Evolutionary conservation across 2,113 vertebrate species (phyloP).

Genomic region (Myotis brandtii): DNA sequence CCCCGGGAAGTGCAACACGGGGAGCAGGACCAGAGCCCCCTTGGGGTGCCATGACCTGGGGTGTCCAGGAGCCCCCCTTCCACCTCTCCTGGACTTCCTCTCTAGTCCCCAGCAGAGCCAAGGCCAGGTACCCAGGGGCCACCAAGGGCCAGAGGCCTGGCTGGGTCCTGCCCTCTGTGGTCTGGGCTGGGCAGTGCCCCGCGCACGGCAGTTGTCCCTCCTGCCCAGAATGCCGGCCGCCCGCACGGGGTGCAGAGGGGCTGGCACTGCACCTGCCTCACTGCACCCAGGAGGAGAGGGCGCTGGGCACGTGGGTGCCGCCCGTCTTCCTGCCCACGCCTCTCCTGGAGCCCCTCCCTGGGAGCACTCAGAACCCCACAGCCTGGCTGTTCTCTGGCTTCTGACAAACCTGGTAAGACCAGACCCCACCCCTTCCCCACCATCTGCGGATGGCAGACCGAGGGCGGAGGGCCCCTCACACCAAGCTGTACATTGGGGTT

Average conservation of each 20-base stretch:
- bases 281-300: not conserved
- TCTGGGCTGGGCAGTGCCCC: rapidly evolving
- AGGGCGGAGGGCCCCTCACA: not conserved
- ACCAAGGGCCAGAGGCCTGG: not conserved
- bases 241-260: rapidly evolving
- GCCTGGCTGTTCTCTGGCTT: not conserved
- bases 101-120: not conserved
- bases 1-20: rapidly evolving
- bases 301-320: rapidly evolving
- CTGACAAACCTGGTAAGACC: not conserved
- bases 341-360: not conserved
- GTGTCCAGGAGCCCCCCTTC: not conserved
- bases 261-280: rapidly evolving
- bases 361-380: not conserved
- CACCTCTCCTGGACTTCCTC: not conserved
- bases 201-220: rapidly evolving
- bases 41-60: not conserved
- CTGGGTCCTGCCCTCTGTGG: not conserved
- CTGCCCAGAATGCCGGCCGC: not conserved
- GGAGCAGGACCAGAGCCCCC: not conserved
- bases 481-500: not conserved
- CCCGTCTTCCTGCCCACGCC: not conserved
- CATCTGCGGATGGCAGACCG: not conserved
- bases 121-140: not conserved
- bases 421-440: not conserved